phyloP scores from a whole-genome alignment of 2,797 vertebrate species.

The Tarsius wallacei region DNA sequence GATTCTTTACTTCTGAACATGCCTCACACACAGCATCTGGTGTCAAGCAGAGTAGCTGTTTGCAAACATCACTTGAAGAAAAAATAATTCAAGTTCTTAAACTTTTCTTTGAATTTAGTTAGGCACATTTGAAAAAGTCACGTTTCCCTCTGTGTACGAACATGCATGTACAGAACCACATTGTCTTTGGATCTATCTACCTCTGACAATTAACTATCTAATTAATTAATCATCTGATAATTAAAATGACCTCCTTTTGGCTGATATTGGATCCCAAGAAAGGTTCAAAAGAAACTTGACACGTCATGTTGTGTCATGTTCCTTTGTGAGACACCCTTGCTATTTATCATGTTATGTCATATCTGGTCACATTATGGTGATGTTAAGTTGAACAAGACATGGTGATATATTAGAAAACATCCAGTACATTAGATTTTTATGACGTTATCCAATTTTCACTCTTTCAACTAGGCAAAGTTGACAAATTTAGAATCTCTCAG shows the following conservation, averaged over 20 bases:
- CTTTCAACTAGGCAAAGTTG: not conserved
- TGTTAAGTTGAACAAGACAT: not conserved
- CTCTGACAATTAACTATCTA: conserved; percentile 90
- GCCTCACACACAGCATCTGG: not conserved
- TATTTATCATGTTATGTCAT: conserved; percentile 86
- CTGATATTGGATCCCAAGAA: conserved; percentile 90
- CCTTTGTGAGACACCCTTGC: conserved; percentile 85
- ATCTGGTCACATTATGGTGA: conserved; percentile 80
- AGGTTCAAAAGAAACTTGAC: conserved; percentile 91
- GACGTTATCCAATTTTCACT: not conserved
- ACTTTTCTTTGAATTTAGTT: conserved; percentile 69
- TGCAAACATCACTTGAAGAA: not conserved
- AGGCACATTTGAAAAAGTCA: conserved; percentile 39
- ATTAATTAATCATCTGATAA: conserved; percentile 93
- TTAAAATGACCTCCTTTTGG: conserved; percentile 92
- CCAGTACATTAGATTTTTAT: not conserved
- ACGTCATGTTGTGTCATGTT: conserved; percentile 89
- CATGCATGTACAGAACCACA: conserved; percentile 73
- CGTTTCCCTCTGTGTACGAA: not conserved
- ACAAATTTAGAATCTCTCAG: not conserved
- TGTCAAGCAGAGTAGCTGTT: not conserved
- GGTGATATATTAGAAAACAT: not conserved
- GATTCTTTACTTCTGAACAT: not conserved
- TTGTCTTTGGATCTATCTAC: conserved; percentile 87
- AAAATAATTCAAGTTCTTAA: conserved; percentile 16